These are phyloP conservation scores for Seira sanloemensis DNA, from an alignment of 2,888 invertebrate species.

Conservation along the genomic window DNA sequence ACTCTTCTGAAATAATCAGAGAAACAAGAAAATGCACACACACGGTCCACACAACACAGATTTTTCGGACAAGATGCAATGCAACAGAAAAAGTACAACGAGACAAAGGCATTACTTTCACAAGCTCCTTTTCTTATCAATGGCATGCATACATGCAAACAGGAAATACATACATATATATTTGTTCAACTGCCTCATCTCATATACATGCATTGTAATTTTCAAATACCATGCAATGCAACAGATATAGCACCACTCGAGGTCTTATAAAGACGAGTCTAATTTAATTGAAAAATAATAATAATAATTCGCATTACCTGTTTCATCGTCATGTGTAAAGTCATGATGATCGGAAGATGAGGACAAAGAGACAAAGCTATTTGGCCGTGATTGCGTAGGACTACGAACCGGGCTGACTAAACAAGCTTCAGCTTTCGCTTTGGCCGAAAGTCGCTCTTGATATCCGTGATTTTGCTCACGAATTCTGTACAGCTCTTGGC, in stretches of 20 bases:
- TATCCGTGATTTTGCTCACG: conserved; percentile 83
- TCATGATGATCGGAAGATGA: conserved; percentile 72
- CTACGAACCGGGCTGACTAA: conserved; percentile 67
- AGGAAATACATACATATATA: too few species aligned
- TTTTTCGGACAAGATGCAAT: background rate
- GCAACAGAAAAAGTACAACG: background rate
- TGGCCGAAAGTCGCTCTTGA: conserved; percentile 74
- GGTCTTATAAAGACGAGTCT: too few species aligned
- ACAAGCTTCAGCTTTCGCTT: conserved; percentile 47
- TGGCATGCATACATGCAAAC: background rate
- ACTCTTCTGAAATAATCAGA: conserved; percentile 52
- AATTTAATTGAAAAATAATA: background rate
- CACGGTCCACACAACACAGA: conserved; percentile 50
- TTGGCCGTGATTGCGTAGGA: conserved; percentile 74
- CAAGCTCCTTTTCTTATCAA: background rate
- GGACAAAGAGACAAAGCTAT: conserved; percentile 74
- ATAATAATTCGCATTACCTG: conserved; percentile 67
- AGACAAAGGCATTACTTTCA: conserved; percentile 4
- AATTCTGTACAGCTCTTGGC: conserved; percentile 84
- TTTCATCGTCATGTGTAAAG: conserved; percentile 71
- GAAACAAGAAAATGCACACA: conserved; percentile 26
- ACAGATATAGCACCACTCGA: background rate
- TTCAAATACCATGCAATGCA: background rate
- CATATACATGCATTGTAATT: background rate
- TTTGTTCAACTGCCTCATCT: too few species aligned